Evolutionary conservation across 2,113 vertebrate species (phyloP), one percentile per base, ranked within the genome.

Genomic region (Alexandromys fortis): DNA sequence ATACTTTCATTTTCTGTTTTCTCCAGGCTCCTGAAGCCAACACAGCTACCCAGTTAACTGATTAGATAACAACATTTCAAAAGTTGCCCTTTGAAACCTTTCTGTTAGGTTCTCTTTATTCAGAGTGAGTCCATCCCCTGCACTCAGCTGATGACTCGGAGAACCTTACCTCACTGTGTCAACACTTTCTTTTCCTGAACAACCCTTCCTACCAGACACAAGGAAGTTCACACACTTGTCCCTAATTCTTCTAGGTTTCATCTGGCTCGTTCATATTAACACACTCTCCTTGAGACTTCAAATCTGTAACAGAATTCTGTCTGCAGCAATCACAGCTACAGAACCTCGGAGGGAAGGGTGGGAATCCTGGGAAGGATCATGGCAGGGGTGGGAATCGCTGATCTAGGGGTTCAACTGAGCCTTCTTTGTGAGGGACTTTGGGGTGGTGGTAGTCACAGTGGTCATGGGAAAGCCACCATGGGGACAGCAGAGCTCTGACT

Each of bases 351-450:
- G n/a, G 42, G 86, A 45, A 87, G 82, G 14, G 33, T 24, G 45
- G 11, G 63, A 85, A 52, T 79, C 49, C 22, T 79, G 49, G 77
- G 33, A n/a, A 55, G 49, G 16, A 35, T 33, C 47, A 52, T 79
- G 47, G 21, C 30, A 79, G 78, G 55, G 38, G 28, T 63, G 26
- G 26, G 26, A 65, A 28, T 65, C 52, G 35, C 1, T 49, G 73
- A 78, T 89, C 45, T 81, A 89, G 81, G 82, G 88, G 45, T 67
- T 89, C 82, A 83, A 42, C 81, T 81, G 52, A n/a, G 79, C 79
- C 61, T 67, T 94, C 72, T 77, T 61, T 42, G 38, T 65, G 58
- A 52, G 73, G n/a, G 30, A 58, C 4, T 73, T 76, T 67, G 45
- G 38, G 73, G 52, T 35, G 11, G 42, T 26, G 76, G 87, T 91